phyloP scores from a whole-genome alignment of 30 jellyfish, hydroid and myxozoan species.

The Catostylus mosaicus region DNA sequence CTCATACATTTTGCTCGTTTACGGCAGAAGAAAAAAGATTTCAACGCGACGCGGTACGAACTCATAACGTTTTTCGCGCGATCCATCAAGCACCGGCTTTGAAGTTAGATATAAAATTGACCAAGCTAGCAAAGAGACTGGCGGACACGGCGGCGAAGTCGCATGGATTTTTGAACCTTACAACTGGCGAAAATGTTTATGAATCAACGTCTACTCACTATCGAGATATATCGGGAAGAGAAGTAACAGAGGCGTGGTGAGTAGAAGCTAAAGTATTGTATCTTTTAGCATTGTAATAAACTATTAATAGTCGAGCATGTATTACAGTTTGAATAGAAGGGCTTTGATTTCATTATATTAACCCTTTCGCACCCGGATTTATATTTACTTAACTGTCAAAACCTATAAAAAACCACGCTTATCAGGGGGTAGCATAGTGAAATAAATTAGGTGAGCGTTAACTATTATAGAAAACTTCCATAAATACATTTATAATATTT shows the following conservation, averaged over 20 bases:
- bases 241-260: conserved; percentile 76
- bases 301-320: too few relatives aligned
- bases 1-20: conserved; percentile 9
- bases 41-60: conserved; percentile 69
- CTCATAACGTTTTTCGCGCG: conserved; percentile 83
- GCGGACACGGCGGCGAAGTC: conserved; percentile 79
- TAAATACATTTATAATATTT: too few relatives aligned
- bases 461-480: too few relatives aligned
- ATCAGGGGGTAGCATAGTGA: too few relatives aligned
- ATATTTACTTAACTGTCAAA: too few relatives aligned
- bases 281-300: too few relatives aligned
- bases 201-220: conserved; percentile 53
- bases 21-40: conserved; percentile 64
- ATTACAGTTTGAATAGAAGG: too few relatives aligned
- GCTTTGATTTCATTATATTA: too few relatives aligned
- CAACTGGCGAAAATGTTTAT: conserved; percentile 63
- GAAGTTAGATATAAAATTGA: conserved; percentile 66
- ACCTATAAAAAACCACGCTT: too few relatives aligned
- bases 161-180: conserved; percentile 36
- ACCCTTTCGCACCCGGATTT: too few relatives aligned
- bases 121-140: conserved; percentile 72
- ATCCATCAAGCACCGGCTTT: conserved; percentile 83
- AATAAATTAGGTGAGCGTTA: too few relatives aligned
- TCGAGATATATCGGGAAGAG: conserved; percentile 58
- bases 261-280: too few relatives aligned